Conservation (phyloP, 1,140 invertebrate genomes). For the Drosophila miranda region DNA sequence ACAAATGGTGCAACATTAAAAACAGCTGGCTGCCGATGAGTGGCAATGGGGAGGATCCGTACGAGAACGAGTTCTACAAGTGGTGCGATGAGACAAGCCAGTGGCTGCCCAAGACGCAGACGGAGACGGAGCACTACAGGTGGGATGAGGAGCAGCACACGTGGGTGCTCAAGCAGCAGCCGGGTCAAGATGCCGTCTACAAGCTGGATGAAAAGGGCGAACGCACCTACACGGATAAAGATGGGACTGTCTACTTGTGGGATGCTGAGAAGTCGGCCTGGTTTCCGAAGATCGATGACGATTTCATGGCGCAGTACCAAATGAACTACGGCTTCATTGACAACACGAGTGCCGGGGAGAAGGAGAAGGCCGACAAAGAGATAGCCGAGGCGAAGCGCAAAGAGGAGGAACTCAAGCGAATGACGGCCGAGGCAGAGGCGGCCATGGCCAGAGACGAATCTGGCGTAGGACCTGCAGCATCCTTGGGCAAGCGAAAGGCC, state of each 20-base stretch:
- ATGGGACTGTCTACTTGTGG: conserved; percentile 96
- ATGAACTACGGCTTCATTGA: conserved; percentile 95
- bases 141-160: conserved; percentile 77
- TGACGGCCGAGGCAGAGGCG: conserved; percentile 70
- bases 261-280: conserved; percentile 94
- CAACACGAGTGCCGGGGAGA: conserved; percentile 82
- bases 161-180: conserved; percentile 62
- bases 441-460: conserved; percentile 65
- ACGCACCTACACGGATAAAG: conserved; percentile 92
- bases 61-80: conserved; percentile 87
- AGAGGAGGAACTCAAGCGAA: conserved; percentile 62
- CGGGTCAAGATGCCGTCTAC: conserved; percentile 83
- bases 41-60: conserved; percentile 81
- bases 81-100: conserved; percentile 86
- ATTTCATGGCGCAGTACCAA: conserved; percentile 98
- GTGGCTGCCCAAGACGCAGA: conserved; percentile 85
- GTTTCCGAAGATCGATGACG: conserved; percentile 98
- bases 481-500: conserved; percentile 81
- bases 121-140: conserved; percentile 81
- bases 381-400: conserved; percentile 59
- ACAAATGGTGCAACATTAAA: conserved; percentile 86
- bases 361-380: conserved; percentile 65
- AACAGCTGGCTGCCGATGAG: conserved; percentile 84
- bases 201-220: conserved; percentile 89
- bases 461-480: conserved; percentile 25